phyloP scores from a whole-genome alignment of 2,888 invertebrate species.

The Heliconius erato region DNA sequence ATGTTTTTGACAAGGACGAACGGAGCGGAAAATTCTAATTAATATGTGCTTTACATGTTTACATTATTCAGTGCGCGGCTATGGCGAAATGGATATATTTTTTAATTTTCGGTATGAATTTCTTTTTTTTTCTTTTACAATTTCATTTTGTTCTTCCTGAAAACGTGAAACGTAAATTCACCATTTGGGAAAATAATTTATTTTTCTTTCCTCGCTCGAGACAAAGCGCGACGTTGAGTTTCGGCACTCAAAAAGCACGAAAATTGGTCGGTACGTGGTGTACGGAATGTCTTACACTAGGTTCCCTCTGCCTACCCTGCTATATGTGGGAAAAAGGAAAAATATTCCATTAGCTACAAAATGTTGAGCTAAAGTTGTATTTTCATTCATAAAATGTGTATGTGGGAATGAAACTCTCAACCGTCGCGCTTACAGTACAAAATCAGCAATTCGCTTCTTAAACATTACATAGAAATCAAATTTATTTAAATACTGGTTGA shows the following conservation, averaged over 20 bases:
- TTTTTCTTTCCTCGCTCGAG: too few relatives aligned
- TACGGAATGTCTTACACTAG: too few relatives aligned
- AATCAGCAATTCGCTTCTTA: neutral
- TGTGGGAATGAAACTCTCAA: neutral
- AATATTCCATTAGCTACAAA: neutral
- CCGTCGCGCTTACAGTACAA: neutral
- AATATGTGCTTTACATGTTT: slow-evolving; percentile 17
- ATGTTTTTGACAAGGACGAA: slow-evolving; percentile 21
- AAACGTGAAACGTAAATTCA: too few relatives aligned
- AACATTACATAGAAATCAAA: neutral
- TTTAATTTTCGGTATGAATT: slow-evolving; percentile 14
- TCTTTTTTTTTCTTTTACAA: neutral
- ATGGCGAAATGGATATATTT: slow-evolving; percentile 7
- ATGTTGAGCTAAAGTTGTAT: neutral
- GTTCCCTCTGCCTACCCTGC: too few relatives aligned
- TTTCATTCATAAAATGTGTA: too few relatives aligned
- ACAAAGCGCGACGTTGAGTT: too few relatives aligned
- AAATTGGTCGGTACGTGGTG: too few relatives aligned
- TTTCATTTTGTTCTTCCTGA: neutral
- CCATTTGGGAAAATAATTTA: too few relatives aligned
- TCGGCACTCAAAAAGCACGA: too few relatives aligned
- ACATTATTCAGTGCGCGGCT: neutral
- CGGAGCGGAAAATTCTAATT: slow-evolving; percentile 31
- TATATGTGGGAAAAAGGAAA: too few relatives aligned
- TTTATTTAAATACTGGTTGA: neutral